Evolutionary conservation across 2,888 invertebrate species (phyloP).

Genomic region (Pyrochroa serraticornis): DNA sequence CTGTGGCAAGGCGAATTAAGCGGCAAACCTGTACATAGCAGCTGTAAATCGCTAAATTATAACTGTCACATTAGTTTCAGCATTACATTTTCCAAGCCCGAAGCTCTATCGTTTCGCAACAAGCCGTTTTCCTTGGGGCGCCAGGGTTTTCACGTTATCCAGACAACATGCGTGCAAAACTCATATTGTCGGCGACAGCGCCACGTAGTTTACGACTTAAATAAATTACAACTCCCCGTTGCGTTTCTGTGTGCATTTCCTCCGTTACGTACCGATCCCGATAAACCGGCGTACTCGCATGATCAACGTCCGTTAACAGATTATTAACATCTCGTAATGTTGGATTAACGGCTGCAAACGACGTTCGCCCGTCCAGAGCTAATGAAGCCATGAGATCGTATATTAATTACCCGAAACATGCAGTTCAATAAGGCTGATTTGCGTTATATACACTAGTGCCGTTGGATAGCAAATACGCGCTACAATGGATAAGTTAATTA

Average conservation of each 20-base stretch:
- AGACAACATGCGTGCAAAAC: not conserved
- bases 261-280: not conserved
- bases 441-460: not conserved
- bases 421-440: conserved; percentile 23
- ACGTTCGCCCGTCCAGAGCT: conserved; percentile 36
- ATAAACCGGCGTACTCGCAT: conserved; percentile 34
- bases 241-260: not conserved
- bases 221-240: not conserved
- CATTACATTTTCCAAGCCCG: not conserved
- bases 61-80: conserved; percentile 7
- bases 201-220: not conserved
- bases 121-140: not conserved
- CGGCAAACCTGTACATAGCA: not conserved
- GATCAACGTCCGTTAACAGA: conserved; percentile 43
- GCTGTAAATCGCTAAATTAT: conserved; percentile 14
- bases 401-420: conserved; percentile 41
- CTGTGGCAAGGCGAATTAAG: too few species aligned
- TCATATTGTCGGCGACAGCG: conserved; percentile 5
- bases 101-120: conserved; percentile 1
- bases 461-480: not conserved
- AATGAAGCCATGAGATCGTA: conserved; percentile 46
- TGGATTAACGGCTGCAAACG: conserved; percentile 39
- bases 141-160: not conserved
- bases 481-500: conserved; percentile 16
- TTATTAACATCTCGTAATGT: conserved; percentile 46